Conservation (phyloP, 2,888 invertebrate species). For the Octodonta nipae region DNA sequence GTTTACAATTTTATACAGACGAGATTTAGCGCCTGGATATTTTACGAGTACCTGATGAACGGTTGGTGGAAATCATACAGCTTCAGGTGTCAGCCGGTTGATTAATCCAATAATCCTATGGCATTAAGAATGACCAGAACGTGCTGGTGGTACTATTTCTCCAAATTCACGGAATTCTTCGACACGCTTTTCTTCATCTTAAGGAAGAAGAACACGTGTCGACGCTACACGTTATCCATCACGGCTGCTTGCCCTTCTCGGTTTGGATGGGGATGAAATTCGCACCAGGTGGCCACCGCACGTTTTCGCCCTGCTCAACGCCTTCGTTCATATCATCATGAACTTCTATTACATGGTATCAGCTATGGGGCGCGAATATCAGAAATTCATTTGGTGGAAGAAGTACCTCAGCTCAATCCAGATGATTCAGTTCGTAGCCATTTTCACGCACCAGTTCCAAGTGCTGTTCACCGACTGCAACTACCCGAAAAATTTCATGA, state of each 20-base stretch:
- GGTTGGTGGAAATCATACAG: constrained; percentile 64
- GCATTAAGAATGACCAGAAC: constrained; percentile 65
- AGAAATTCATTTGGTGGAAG: constrained; percentile 96
- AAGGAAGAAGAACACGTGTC: constrained; percentile 84
- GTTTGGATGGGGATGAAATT: constrained; percentile 93
- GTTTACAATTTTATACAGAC: constrained; percentile 84
- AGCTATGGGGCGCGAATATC: constrained; percentile 84
- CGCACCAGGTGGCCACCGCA: constrained; percentile 92
- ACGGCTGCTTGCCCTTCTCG: constrained; percentile 88
- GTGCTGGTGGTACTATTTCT: constrained; percentile 90
- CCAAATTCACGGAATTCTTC: constrained; percentile 86
- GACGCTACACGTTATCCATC: constrained; percentile 85
- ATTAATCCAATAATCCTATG: constrained; percentile 54
- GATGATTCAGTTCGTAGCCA: constrained; percentile 89
- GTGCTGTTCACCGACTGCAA: constrained; percentile 79
- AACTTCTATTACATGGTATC: constrained; percentile 94
- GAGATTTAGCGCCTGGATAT: constrained; percentile 81
- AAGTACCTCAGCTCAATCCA: constrained; percentile 89
- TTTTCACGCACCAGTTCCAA: constrained; percentile 84
- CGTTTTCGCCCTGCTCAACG: constrained; percentile 89
- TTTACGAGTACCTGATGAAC: constrained; percentile 57
- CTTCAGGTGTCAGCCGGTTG: constrained; percentile 67
- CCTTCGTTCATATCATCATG: constrained; percentile 93
- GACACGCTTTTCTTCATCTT: constrained; percentile 91
- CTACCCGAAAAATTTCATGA: constrained; percentile 80